These are phyloP conservation scores for Sula dactylatra DNA, from an alignment of 2,113 vertebrate species.

Conservation along the genomic window DNA sequence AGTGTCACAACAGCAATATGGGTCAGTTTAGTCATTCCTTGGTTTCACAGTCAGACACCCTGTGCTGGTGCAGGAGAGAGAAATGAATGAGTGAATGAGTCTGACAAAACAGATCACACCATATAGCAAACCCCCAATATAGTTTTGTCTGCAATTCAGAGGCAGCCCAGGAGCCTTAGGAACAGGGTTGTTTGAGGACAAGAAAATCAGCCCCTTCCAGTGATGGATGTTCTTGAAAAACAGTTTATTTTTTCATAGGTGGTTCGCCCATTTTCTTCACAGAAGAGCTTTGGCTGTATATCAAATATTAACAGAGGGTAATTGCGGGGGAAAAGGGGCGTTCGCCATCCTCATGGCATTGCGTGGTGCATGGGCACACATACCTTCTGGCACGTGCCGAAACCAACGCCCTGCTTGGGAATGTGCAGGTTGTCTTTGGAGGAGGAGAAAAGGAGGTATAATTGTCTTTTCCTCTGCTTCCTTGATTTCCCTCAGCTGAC, in stretches of 20 bases:
- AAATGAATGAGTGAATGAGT: neutral
- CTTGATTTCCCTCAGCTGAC: conserved; percentile 18
- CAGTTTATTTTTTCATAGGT: conserved; percentile 70
- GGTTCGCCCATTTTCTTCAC: conserved; percentile 22
- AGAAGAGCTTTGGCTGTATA: conserved; percentile 64
- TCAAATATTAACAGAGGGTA: conserved; percentile 71
- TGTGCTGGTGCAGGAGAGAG: neutral
- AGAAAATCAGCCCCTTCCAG: conserved; percentile 50
- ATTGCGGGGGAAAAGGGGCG: neutral
- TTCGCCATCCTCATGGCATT: accelerated
- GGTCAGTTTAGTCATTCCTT: neutral
- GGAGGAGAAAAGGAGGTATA: neutral
- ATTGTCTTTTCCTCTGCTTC: neutral
- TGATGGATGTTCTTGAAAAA: conserved; percentile 77
- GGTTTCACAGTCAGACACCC: neutral
- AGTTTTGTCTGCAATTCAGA: conserved; percentile 14
- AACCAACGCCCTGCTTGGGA: conserved; percentile 36
- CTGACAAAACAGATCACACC: neutral
- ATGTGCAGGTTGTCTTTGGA: neutral
- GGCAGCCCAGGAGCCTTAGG: conserved; percentile 23
- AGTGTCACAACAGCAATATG: conserved; percentile 46
- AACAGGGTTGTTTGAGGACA: conserved; percentile 75
- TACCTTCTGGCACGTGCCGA: neutral
- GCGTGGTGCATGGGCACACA: neutral
- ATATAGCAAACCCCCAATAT: neutral